Conservation (phyloP, 2,113 vertebrate genomes). For the Miniopterus natalensis region DNA sequence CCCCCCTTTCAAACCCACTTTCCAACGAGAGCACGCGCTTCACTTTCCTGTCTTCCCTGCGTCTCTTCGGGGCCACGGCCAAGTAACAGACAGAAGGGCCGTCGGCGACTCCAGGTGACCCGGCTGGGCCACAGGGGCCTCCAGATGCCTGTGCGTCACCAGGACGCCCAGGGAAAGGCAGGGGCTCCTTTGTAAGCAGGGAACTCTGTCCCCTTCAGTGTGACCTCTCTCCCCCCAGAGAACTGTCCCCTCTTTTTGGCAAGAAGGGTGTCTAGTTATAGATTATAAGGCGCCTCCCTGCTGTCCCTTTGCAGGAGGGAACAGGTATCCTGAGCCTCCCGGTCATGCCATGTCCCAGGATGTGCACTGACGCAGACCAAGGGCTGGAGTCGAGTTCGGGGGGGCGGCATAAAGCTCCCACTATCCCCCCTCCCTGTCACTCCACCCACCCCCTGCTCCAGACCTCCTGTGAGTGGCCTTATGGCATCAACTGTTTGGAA, state of each 20-base stretch:
- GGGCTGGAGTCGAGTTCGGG: too few species aligned
- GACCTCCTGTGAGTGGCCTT: too few species aligned
- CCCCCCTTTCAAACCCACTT: conserved; percentile 31
- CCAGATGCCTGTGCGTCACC: neutral
- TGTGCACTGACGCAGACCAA: too few species aligned
- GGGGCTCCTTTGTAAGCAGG: neutral
- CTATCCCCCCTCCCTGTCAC: too few species aligned
- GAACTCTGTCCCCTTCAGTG: neutral
- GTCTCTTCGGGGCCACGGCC: neutral
- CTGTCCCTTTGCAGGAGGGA: neutral
- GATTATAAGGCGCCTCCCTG: neutral
- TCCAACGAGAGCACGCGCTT: neutral
- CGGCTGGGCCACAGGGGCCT: neutral
- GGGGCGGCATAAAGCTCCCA: too few species aligned
- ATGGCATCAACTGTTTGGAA: too few species aligned
- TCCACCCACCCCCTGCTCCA: too few species aligned
- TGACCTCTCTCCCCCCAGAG: neutral
- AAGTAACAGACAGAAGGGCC: neutral
- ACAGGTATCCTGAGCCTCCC: too few species aligned
- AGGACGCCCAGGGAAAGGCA: neutral
- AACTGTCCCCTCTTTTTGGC: neutral
- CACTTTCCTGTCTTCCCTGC: neutral
- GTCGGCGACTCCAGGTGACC: neutral
- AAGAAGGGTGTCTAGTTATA: neutral
- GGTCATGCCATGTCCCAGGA: too few species aligned